Evolutionary conservation across 2,797 vertebrate species (phyloP), one percentile per base, ranked within the genome.

Genomic region (Distichodus sexfasciatus): DNA sequence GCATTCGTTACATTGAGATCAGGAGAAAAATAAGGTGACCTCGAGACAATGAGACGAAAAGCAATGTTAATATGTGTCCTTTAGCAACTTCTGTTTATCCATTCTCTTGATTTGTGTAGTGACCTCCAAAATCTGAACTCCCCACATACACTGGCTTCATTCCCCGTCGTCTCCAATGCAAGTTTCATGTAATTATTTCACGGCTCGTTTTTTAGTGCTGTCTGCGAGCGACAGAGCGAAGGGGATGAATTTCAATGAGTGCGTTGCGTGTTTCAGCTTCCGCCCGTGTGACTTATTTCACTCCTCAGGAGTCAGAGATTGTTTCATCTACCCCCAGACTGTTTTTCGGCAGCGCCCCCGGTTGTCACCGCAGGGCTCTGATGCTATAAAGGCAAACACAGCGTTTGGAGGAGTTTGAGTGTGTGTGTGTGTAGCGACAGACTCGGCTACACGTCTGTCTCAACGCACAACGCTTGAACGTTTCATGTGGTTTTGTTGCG

Each of bases 311-410:
- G 51, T 69, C 54, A 54, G 46, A 43, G 66, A 57, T 44, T 54
- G 64, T 72, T 73, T 64, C 66, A 69, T 76, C 69, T 54, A 50
- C 72, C 66, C 47, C 61, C 72, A 35, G 19, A 24, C 64, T 68
- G 46, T n/a, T n/a, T 76, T 70, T 67, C 0, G 35, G 8, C 53
- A 66, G 61, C 66, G 50, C 51, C 69, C 77, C 78, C 57, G 81
- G 84, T 82, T 84, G 83, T 86, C 84, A 85, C 59, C 65, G 61
- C 76, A 71, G 61, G 0, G 74, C 40, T 71, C 33, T 81, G 70
- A 78, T 68, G 54, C 70, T 72, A 50, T 70, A 66, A 73, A 76
- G 81, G 76, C 77, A 81, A 69, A 80, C 69, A 14, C 54, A 75
- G 82, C 68, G 60, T 71, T 66, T 40, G 43, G 48, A 17, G 36